Evolutionary conservation across 2,113 vertebrate genomes (phyloP).

Genomic region (Xiphophorus hellerii): DNA sequence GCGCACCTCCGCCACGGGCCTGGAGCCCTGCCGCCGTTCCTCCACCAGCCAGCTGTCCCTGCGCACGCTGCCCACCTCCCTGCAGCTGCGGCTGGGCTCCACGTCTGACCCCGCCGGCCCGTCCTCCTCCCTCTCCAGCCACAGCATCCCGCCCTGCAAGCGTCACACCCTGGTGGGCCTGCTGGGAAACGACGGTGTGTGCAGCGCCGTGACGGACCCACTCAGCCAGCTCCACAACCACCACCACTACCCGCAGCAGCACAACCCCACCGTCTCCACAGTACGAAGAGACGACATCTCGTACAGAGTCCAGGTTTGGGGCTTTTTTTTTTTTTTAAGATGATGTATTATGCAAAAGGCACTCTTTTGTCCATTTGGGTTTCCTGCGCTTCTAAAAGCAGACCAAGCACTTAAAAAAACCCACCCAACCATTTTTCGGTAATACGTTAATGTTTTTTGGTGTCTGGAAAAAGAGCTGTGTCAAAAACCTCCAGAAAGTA

Average conservation of each 20-base stretch:
- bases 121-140: slow-evolving; percentile 93
- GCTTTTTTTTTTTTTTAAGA: no score
- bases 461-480: no score
- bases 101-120: slow-evolving; percentile 86
- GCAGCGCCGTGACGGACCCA: slow-evolving; percentile 77
- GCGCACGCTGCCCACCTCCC: slow-evolving; percentile 91
- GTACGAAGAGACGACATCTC: slow-evolving; percentile 93
- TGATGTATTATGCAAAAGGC: no score
- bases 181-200: slow-evolving; percentile 87
- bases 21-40: slow-evolving; percentile 94
- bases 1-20: slow-evolving; percentile 90
- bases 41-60: slow-evolving; percentile 98
- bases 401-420: no score
- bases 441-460: no score
- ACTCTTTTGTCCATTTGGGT: no score
- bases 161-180: slow-evolving; percentile 93
- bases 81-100: slow-evolving; percentile 93
- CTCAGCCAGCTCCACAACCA: slow-evolving; percentile 76
- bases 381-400: no score
- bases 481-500: no score
- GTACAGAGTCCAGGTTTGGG: slow-evolving; percentile 94
- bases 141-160: slow-evolving; percentile 97
- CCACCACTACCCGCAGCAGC: slow-evolving; percentile 83
- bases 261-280: slow-evolving; percentile 77
- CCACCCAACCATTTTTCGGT: no score